Percentiles rank a stretch among this genome's conserved stretches.
Evolutionary conservation across 92 coral and sea anemone genomes (phyloP).

Genomic region (Meandrina meandrites): DNA sequence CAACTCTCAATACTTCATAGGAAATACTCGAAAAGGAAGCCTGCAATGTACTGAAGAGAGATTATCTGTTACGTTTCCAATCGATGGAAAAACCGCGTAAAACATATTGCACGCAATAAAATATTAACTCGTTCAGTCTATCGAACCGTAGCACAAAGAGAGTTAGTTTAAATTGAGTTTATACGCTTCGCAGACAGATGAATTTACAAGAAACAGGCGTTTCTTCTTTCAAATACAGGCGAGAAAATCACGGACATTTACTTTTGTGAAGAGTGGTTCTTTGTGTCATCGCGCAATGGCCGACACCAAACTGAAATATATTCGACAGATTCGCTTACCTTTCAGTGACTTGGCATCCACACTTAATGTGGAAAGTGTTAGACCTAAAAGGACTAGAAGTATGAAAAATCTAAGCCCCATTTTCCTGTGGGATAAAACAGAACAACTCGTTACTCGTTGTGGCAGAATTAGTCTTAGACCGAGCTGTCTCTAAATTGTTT

Average conservation of each 20-base stretch:
- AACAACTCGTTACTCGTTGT: neutral
- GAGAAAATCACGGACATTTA: neutral
- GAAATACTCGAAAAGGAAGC: neutral
- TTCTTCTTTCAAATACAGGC: neutral
- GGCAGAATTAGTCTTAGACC: neutral
- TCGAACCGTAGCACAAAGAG: slow-evolving; percentile 2
- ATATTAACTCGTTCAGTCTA: slow-evolving; percentile 12
- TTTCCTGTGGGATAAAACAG: slow-evolving; percentile 9
- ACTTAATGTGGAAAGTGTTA: slow-evolving; percentile 23
- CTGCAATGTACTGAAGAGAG: neutral
- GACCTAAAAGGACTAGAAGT: slow-evolving; percentile 28
- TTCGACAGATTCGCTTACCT: slow-evolving; percentile 9
- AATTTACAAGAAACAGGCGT: neutral
- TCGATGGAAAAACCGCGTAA: neutral
- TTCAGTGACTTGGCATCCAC: slow-evolving; percentile 51
- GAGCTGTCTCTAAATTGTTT: slow-evolving; percentile 18
- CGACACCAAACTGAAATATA: neutral
- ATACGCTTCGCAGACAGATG: slow-evolving; percentile 18
- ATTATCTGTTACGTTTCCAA: neutral
- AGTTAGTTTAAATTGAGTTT: neutral
- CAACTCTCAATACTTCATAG: no score
- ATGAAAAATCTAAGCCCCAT: slow-evolving; percentile 37
- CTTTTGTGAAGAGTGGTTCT: no score
- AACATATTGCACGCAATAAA: slow-evolving; percentile 15
- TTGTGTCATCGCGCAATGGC: neutral